Percentiles rank a stretch among this genome's conserved stretches.
Conservation (phyloP, 92 coral and sea anemone genomes). For the Palythoa grandiflora region DNA sequence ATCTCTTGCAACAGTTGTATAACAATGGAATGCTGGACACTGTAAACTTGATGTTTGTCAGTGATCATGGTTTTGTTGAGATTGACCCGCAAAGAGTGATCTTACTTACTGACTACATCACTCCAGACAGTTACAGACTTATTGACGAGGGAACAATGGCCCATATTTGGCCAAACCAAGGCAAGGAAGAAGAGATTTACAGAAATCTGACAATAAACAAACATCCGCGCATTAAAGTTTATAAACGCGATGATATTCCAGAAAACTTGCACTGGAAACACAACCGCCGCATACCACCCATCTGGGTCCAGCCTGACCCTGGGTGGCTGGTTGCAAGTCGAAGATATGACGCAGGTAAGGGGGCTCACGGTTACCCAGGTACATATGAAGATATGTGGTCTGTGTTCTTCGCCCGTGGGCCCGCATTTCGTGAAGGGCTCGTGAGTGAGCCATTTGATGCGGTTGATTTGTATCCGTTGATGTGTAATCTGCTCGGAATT, state of each 20-base stretch:
- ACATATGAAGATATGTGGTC: constrained; percentile 41
- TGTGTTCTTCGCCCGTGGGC: constrained; percentile 72
- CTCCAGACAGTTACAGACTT: constrained; percentile 42
- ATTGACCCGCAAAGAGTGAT: constrained; percentile 31
- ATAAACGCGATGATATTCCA: constrained; percentile 16
- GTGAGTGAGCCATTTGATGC: constrained; percentile 39
- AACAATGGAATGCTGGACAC: constrained; percentile 8
- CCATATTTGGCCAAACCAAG: constrained; percentile 73
- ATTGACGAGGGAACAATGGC: constrained; percentile 36
- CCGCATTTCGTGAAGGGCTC: constrained; percentile 67
- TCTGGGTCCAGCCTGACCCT: constrained; percentile 37
- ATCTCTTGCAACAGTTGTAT: constrained; percentile 38
- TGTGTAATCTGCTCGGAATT: constrained; percentile 72
- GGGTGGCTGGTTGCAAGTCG: constrained; percentile 24
- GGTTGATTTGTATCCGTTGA: constrained; percentile 72
- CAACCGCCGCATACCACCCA: constrained; percentile 44
- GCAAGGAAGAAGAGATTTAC: constrained; percentile 60
- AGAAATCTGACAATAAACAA: constrained; percentile 50
- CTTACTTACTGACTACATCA: constrained; percentile 49
- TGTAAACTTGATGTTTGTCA: constrained; percentile 53
- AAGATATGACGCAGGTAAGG: constrained; percentile 61
- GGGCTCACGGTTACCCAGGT: constrained; percentile 69
- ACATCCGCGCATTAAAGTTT: constrained; percentile 44
- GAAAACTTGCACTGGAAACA: constrained; percentile 16
- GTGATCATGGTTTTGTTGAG: constrained; percentile 62